phyloP scores from a whole-genome alignment of 2,797 vertebrate genomes.

The Neopelma chrysocephalum region DNA sequence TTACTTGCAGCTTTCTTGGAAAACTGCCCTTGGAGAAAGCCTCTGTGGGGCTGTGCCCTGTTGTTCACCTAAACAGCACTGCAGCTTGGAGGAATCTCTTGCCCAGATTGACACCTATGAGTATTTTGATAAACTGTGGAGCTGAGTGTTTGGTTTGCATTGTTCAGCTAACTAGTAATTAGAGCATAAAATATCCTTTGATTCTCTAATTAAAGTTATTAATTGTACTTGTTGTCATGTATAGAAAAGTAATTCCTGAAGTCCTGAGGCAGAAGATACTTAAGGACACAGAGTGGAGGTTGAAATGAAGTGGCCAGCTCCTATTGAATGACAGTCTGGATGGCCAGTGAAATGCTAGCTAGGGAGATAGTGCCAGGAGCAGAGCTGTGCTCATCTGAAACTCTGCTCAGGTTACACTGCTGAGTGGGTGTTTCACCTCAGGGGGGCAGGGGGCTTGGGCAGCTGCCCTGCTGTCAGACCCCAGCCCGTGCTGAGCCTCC shows the following conservation, averaged over 20 bases:
- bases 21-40: neutral
- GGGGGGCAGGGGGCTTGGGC: fast-evolving
- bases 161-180: neutral
- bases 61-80: neutral
- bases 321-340: neutral
- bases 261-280: neutral
- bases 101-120: neutral
- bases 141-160: neutral
- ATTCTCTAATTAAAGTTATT: neutral
- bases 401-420: neutral
- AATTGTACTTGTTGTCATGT: neutral
- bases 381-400: neutral
- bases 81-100: neutral
- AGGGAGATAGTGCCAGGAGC: neutral
- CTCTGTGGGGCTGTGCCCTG: neutral
- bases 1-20: neutral
- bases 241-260: neutral
- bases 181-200: neutral
- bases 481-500: fast-evolving
- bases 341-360: neutral
- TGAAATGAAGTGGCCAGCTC: neutral
- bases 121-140: neutral
- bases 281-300: neutral
- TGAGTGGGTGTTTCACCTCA: neutral
- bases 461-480: too few species aligned